phyloP scores from a whole-genome alignment of 92 coral and sea anemone genomes.

The Siderastrea siderea region DNA sequence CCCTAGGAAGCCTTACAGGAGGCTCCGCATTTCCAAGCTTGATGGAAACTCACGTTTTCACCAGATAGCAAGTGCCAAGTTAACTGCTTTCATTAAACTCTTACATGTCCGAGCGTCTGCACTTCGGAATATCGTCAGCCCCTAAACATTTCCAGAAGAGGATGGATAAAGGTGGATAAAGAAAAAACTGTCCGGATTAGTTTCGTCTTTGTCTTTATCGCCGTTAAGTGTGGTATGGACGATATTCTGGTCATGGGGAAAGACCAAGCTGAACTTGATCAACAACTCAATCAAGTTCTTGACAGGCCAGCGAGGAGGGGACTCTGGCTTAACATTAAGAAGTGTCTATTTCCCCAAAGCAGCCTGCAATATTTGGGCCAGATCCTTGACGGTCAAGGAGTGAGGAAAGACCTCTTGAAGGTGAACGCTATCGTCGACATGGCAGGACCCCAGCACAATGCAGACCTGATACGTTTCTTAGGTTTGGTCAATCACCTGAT shows the following conservation, averaged over 20 bases:
- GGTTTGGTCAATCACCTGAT: slow-evolving; percentile 62
- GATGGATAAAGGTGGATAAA: neutral
- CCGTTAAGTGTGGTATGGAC: slow-evolving; percentile 27
- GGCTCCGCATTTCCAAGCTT: slow-evolving; percentile 24
- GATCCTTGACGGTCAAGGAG: slow-evolving; percentile 50
- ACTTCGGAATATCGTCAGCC: slow-evolving; percentile 34
- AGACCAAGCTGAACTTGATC: slow-evolving; percentile 64
- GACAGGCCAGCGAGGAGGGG: slow-evolving; percentile 49
- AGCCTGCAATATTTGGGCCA: slow-evolving; percentile 49
- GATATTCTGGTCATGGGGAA: slow-evolving; percentile 15
- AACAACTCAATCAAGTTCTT: slow-evolving; percentile 24
- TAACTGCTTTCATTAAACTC: slow-evolving; percentile 22
- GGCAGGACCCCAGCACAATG: slow-evolving; percentile 25
- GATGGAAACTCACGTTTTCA: slow-evolving; percentile 44
- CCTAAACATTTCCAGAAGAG: slow-evolving; percentile 1
- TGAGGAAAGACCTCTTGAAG: slow-evolving; percentile 55
- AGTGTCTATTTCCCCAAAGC: slow-evolving; percentile 41
- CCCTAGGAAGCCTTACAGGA: slow-evolving; percentile 21
- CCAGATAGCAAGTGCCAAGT: neutral
- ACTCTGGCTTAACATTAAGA: slow-evolving; percentile 49
- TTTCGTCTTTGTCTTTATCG: too few species aligned
- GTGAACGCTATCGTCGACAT: slow-evolving; percentile 37
- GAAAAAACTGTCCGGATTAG: neutral
- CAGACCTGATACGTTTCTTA: slow-evolving; percentile 61
- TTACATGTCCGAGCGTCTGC: slow-evolving; percentile 31